Conservation (phyloP, 2,797 vertebrate genomes). For the Rhodeus uyekii region DNA sequence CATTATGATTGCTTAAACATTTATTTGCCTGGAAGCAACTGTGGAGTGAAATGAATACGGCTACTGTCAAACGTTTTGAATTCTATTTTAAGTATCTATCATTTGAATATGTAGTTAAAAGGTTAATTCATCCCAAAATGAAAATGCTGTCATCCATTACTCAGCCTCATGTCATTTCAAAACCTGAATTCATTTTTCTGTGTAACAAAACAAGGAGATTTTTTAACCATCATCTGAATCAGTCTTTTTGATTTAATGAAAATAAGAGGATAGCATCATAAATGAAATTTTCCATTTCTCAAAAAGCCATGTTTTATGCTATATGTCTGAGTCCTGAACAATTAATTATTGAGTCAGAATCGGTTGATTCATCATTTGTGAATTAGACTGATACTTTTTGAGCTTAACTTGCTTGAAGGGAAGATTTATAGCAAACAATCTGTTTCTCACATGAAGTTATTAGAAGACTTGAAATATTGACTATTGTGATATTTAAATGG, state of each 20-base stretch:
- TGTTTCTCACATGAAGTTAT: not conserved
- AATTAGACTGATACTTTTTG: not conserved
- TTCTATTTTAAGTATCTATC: not conserved
- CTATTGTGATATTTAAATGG: not conserved
- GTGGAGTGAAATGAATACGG: not conserved
- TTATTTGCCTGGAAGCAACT: not conserved
- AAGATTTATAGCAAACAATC: not conserved
- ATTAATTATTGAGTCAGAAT: not conserved
- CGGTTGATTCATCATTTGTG: not conserved
- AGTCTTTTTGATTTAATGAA: not conserved
- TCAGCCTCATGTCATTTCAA: not conserved
- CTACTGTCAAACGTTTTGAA: not conserved
- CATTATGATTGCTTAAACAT: not conserved
- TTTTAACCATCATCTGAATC: not conserved
- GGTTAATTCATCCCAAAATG: not conserved
- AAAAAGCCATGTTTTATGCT: not conserved
- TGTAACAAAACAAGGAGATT: not conserved
- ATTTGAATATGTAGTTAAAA: not conserved
- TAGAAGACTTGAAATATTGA: not conserved
- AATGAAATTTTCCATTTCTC: not conserved
- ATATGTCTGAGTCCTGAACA: not conserved
- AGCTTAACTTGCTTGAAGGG: not conserved
- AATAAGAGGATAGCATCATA: not conserved
- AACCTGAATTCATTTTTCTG: not conserved
- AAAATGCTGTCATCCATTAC: not conserved